phyloP scores from a whole-genome alignment of 1,140 invertebrate genomes.

The Drosophila lowei region DNA sequence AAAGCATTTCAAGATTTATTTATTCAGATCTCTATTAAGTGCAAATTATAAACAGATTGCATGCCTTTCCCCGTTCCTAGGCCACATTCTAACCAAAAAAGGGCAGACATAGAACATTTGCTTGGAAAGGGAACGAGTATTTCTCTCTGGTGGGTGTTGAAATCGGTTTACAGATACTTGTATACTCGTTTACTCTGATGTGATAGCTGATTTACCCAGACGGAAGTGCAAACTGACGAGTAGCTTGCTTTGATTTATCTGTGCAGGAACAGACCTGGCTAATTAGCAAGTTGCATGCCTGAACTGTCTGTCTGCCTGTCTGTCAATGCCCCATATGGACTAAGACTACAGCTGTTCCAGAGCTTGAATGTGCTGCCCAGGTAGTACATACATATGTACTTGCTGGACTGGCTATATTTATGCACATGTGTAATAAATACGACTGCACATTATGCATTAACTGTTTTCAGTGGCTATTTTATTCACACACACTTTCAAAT shows the following conservation, averaged over 20 bases:
- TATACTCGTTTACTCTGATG: not conserved
- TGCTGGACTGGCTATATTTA: constrained; percentile 9
- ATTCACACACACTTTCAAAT: constrained; percentile 51
- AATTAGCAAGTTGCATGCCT: constrained; percentile 76
- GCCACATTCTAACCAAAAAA: constrained; percentile 36
- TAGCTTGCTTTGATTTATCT: constrained; percentile 32
- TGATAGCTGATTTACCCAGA: constrained; percentile 26
- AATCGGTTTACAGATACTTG: constrained; percentile 48
- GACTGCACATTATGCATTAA: constrained; percentile 12
- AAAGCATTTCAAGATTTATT: constrained; percentile 4
- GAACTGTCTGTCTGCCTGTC: constrained; percentile 17
- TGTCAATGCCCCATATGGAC: constrained; percentile 65
- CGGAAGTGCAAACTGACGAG: constrained; percentile 48
- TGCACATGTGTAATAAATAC: constrained; percentile 51
- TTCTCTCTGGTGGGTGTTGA: constrained; percentile 58
- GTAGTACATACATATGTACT: constrained; percentile 23
- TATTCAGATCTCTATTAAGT: constrained; percentile 3
- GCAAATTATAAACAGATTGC: constrained; percentile 33
- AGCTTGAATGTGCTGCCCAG: constrained; percentile 7
- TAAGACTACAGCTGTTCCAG: constrained; percentile 59
- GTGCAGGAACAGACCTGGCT: constrained; percentile 45
- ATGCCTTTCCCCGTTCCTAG: constrained; percentile 23
- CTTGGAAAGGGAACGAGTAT: constrained; percentile 39
- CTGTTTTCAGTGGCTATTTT: constrained; percentile 45
- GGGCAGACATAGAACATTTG: constrained; percentile 35